phyloP scores from a whole-genome alignment of 2,888 invertebrate species.

The Microctonus hyperodae region DNA sequence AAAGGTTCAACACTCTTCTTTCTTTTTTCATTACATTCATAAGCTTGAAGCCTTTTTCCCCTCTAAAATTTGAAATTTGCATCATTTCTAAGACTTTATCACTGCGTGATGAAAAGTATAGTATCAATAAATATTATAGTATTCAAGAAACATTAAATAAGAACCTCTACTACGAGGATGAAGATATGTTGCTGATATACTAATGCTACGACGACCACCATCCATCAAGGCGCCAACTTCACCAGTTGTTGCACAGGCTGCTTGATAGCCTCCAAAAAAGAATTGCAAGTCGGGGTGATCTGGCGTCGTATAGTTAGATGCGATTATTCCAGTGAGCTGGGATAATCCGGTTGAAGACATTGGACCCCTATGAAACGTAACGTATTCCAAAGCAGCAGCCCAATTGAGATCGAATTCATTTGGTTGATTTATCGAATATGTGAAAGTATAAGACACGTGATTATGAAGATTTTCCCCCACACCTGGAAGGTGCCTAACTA shows the following conservation, averaged over 20 bases:
- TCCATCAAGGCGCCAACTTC: slow-evolving; percentile 59
- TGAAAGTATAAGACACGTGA: slow-evolving; percentile 71
- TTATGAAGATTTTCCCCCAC: slow-evolving; percentile 76
- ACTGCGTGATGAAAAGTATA: no score
- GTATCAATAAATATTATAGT: no score
- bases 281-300: slow-evolving; percentile 72
- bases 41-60: no score
- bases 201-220: slow-evolving; percentile 54
- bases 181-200: slow-evolving; percentile 69
- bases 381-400: slow-evolving; percentile 70
- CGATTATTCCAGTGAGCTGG: slow-evolving; percentile 73
- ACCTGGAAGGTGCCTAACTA: slow-evolving; percentile 71
- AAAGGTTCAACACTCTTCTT: no score
- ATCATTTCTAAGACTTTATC: no score
- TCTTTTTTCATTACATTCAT: no score
- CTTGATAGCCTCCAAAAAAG: slow-evolving; percentile 73
- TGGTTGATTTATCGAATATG: slow-evolving; percentile 66
- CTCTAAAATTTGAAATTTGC: no score
- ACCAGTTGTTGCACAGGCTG: slow-evolving; percentile 68
- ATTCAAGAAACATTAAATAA: no score
- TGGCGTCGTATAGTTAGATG: slow-evolving; percentile 69
- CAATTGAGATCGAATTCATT: slow-evolving; percentile 69
- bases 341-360: slow-evolving; percentile 70
- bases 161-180: slow-evolving; percentile 75
- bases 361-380: slow-evolving; percentile 69